Percentiles rank a stretch among this genome's conserved stretches.
Evolutionary conservation across 37 sponge, comb jelly and placozoan species (phyloP).

Genomic region (Geodia barretti): DNA sequence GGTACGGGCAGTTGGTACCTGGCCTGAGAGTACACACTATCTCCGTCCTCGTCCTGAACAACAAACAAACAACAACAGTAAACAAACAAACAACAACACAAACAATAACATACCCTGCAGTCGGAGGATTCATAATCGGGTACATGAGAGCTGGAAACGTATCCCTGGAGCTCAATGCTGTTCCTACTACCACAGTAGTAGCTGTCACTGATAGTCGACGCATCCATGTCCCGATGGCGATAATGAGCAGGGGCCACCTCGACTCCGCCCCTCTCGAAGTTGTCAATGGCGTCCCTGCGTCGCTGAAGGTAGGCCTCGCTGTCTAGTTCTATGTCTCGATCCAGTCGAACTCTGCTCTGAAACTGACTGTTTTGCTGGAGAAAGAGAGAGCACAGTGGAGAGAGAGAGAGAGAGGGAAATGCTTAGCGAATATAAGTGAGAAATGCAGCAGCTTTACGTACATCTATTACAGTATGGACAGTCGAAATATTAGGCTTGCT

Average conservation of each 20-base stretch:
- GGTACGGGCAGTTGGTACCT: not conserved
- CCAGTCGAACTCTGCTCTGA: not conserved
- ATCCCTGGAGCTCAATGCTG: conserved; percentile 21
- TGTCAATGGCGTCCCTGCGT: not conserved
- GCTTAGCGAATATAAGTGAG: not conserved
- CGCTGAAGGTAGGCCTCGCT: not conserved
- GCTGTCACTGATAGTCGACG: conserved; percentile 1
- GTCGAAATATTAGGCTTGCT: too few relatives aligned
- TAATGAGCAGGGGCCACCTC: conserved; percentile 1
- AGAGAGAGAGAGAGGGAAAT: not conserved
- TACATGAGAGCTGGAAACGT: conserved; percentile 34
- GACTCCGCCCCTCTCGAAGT: not conserved
- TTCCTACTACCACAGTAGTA: conserved; percentile 23
- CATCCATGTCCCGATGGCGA: not conserved
- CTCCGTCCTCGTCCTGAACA: conserved; percentile 36
- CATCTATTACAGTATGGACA: too few relatives aligned
- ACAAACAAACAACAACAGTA: not conserved
- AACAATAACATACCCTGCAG: conserved; percentile 12
- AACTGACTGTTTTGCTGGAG: not conserved
- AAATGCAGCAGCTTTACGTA: too few relatives aligned
- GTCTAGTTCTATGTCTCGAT: not conserved
- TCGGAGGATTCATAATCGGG: conserved; percentile 52
- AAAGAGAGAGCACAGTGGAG: not conserved
- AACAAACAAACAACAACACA: not conserved
- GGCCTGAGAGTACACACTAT: conserved; percentile 51